Conservation (phyloP, 1,140 invertebrate genomes). For the Dreissena polymorpha region DNA sequence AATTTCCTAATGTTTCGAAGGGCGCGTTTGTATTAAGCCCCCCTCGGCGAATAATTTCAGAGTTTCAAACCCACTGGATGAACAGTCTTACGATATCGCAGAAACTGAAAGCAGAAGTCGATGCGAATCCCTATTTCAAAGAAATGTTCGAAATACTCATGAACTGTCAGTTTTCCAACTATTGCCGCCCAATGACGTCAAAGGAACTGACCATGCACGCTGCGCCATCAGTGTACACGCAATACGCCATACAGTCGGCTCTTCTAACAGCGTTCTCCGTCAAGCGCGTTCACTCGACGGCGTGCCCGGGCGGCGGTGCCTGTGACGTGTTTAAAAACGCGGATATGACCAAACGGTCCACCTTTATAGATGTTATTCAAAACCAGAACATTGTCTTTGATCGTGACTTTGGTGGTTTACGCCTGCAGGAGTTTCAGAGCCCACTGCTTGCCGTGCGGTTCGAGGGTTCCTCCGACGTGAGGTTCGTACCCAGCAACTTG, state of each 20-base stretch:
- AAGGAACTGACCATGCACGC: background rate
- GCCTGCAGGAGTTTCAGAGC: constrained; percentile 4
- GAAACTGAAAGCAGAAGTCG: constrained; percentile 15
- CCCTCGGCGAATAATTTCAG: background rate
- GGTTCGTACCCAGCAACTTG: background rate
- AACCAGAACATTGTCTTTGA: constrained; percentile 21
- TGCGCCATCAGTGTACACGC: constrained; percentile 17
- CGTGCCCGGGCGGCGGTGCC: background rate
- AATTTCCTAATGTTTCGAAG: background rate
- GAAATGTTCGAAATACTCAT: constrained; percentile 10
- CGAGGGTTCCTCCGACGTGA: constrained; percentile 1
- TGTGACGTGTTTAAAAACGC: background rate
- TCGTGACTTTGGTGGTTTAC: background rate
- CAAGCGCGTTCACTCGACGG: background rate
- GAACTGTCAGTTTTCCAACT: constrained; percentile 8
- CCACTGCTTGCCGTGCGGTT: constrained; percentile 20
- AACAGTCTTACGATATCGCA: background rate
- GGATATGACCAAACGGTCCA: background rate
- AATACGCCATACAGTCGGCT: constrained; percentile 49
- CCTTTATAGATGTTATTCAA: background rate
- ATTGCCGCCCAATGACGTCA: background rate
- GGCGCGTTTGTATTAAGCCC: constrained; percentile 46
- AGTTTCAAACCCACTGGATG: constrained; percentile 26
- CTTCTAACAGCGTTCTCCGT: constrained; percentile 7
- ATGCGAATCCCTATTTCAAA: constrained; percentile 14